Percentiles rank a stretch among this genome's conserved stretches.
phyloP scores from a whole-genome alignment of 2,113 vertebrate species.

The Ascaphus truei region DNA sequence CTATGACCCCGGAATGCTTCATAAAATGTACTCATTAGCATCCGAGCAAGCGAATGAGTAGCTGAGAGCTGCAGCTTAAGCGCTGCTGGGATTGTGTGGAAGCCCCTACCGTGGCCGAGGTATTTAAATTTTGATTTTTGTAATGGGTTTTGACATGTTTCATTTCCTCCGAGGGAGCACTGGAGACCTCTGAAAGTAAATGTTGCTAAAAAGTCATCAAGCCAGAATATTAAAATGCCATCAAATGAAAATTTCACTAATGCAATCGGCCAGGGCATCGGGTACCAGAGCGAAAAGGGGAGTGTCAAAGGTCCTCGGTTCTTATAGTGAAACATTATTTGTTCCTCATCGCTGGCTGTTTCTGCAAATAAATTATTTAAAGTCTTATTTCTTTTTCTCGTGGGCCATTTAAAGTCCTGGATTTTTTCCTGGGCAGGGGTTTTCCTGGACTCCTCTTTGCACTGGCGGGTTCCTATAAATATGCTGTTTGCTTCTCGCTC shows the following conservation, averaged over 20 bases:
- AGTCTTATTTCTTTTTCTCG: constrained; percentile 83
- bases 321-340: constrained; percentile 98
- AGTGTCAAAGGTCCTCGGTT: constrained; percentile 80
- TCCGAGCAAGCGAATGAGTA: constrained; percentile 89
- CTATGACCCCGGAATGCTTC: constrained; percentile 96
- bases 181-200: constrained; percentile 99
- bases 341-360: constrained; percentile 98
- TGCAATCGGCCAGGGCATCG: constrained; percentile 92
- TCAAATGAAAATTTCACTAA: constrained; percentile 99
- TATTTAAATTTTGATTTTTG: constrained; percentile 99
- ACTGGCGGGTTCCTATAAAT: constrained; percentile 1
- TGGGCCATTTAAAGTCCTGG: constrained; percentile 82
- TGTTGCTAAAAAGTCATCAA: constrained; percentile 99
- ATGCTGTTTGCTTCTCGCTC: not conserved
- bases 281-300: constrained; percentile 83
- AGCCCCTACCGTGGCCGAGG: constrained; percentile 91
- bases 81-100: constrained; percentile 90
- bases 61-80: constrained; percentile 85
- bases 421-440: not conserved
- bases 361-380: constrained; percentile 99
- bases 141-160: constrained; percentile 99
- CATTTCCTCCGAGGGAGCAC: constrained; percentile 98
- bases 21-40: constrained; percentile 99
- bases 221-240: constrained; percentile 99
- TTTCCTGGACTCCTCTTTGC: not conserved